phyloP scores from a whole-genome alignment of 1,140 invertebrate genomes.

The Formica exsecta region DNA sequence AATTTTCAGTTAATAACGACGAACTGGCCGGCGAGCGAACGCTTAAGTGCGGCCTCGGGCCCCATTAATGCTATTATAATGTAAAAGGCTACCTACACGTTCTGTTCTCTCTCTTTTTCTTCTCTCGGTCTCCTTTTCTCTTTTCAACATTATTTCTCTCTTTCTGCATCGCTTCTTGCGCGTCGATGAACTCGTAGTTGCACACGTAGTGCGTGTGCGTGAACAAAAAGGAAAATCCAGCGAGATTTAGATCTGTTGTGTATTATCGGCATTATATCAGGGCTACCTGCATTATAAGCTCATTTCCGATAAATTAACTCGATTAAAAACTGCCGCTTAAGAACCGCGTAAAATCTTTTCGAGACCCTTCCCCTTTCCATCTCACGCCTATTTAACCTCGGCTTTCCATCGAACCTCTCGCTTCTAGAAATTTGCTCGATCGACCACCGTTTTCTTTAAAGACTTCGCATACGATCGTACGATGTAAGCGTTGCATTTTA shows the following conservation, averaged over 20 bases:
- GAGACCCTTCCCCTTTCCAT: background rate
- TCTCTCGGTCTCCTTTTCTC: constrained; percentile 4
- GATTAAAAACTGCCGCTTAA: constrained; percentile 77
- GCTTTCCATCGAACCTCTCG: constrained; percentile 35
- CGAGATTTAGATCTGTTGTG: constrained; percentile 71
- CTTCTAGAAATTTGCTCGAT: constrained; percentile 50
- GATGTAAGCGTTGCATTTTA: constrained; percentile 5
- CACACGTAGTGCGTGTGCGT: constrained; percentile 52
- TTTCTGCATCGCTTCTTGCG: constrained; percentile 15
- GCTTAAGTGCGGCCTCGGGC: constrained; percentile 72
- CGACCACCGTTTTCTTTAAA: constrained; percentile 52
- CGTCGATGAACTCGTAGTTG: constrained; percentile 49
- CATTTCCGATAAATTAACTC: constrained; percentile 81
- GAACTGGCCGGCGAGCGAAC: constrained; percentile 69
- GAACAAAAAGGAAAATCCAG: constrained; percentile 63
- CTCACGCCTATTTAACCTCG: background rate
- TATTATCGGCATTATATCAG: constrained; percentile 78
- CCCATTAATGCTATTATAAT: constrained; percentile 79
- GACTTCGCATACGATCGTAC: constrained; percentile 20
- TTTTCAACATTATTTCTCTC: background rate
- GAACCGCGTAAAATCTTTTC: constrained; percentile 64
- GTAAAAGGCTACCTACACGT: constrained; percentile 75
- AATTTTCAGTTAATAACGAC: constrained; percentile 82
- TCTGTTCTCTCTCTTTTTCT: constrained; percentile 21
- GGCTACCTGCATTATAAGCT: constrained; percentile 82